Base-by-base conservation (phyloP, 2,113 vertebrate species). In the Tursiops truncatus region DNA sequence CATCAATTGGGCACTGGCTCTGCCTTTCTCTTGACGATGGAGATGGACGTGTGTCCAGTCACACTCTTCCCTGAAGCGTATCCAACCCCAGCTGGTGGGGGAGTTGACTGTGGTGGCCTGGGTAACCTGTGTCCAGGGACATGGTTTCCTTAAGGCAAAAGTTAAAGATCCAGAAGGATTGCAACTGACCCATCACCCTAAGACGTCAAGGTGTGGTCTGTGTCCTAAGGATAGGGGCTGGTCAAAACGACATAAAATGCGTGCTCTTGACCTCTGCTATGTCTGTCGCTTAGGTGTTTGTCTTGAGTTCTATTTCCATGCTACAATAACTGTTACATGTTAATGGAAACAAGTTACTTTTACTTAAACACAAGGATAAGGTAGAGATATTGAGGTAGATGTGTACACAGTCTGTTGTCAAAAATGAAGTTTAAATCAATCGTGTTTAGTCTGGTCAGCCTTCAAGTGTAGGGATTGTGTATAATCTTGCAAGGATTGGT, bases 401-500 rank as follows among this genome's bases (percentile, higher is more conserved):
- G 6, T 44, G 8, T 4, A 7, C 21, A 23, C 26, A 23, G 2
- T n/a, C 63, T n/a, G 5, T 58, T 38, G n/a, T 71, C 60, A n/a
- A 67, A 31, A 9, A 6, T 15, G 3, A 8, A 74, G 50, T 17
- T 38, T 14, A 62, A 15, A 20, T 31, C 2, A 5, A 18, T 9
- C 2, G 4, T 20, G 28, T 1, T 50, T 28, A 5, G 6, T 47
- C 41, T 47, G 6, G 4, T 70, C 41, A 6, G 31, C 25, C 33
- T 62, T 50, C 7, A 1, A 0, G 38, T 4, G 15, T 1, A 9
- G 14, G 13, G 28, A 18, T 1, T 20, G 2, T 12, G 12, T 20
- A 4, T 33, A 25, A 20, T 15, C 0, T 0, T 8, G 33, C 8
- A 38, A 12, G 7, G 8, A 13, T 0, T 18, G 12, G 65, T n/a